phyloP scores from a whole-genome alignment of 1,140 invertebrate genomes.

The Trachymyrmex cornetzi region DNA sequence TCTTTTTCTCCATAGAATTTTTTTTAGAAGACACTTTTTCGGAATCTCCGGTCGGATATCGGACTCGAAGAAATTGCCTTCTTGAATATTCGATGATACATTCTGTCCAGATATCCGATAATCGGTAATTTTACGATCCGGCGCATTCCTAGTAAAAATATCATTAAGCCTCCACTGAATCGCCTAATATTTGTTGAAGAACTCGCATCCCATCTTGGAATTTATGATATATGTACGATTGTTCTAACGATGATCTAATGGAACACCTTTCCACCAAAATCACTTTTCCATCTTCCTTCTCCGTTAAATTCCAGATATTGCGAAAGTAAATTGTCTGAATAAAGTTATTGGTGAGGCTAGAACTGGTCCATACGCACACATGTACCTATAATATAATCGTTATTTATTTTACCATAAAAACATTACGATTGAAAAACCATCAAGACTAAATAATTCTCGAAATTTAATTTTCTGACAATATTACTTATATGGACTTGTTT shows the following conservation, averaged over 20 bases:
- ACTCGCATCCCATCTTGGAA: conserved; percentile 73
- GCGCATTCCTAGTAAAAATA: background rate
- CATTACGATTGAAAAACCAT: background rate
- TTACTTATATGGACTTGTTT: background rate
- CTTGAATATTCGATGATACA: too few species aligned
- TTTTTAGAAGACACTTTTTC: too few species aligned
- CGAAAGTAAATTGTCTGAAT: conserved; percentile 77
- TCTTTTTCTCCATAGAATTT: too few species aligned
- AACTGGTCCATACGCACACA: conserved; percentile 63
- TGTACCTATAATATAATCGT: conserved; percentile 53
- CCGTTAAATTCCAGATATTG: conserved; percentile 75
- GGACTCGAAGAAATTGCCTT: too few species aligned
- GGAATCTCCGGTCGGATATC: too few species aligned
- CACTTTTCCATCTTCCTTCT: conserved; percentile 64
- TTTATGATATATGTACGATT: conserved; percentile 72
- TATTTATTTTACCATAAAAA: conserved; percentile 20
- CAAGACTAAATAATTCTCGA: background rate
- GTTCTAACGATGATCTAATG: background rate
- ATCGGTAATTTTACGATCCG: too few species aligned
- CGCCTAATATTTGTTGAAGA: conserved; percentile 70
- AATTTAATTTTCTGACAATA: background rate
- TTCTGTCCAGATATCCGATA: too few species aligned
- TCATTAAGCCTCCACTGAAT: background rate
- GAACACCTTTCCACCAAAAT: conserved; percentile 47
- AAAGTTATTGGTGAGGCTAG: conserved; percentile 17